Percentiles rank a stretch among this genome's conserved stretches.
These are phyloP conservation scores for Thymelicus sylvestris DNA, from an alignment of 2,888 invertebrate species.

Conservation along the genomic window DNA sequence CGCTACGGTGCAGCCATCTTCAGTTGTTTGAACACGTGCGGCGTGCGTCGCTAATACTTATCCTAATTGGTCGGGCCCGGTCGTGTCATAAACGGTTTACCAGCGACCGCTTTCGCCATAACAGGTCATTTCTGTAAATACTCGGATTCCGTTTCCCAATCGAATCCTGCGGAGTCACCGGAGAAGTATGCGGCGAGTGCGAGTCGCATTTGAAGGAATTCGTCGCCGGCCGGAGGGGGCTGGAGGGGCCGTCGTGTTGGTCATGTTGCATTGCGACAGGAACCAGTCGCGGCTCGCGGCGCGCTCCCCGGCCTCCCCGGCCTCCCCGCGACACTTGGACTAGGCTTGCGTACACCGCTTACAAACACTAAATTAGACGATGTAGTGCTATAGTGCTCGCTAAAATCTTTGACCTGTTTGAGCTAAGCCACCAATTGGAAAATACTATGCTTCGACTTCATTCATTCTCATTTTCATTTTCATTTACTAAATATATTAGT, in stretches of 20 bases:
- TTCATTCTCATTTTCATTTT: no score
- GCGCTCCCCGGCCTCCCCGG: neutral
- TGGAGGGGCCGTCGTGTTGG: conserved; percentile 19
- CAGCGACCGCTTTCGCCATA: conserved; percentile 21
- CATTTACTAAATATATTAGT: no score
- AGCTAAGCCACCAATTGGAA: no score
- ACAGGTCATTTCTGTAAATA: conserved; percentile 8
- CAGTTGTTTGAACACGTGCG: conserved; percentile 6
- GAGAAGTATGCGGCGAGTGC: conserved; percentile 39
- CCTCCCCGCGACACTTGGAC: neutral
- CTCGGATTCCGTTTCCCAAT: conserved; percentile 23
- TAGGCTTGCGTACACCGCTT: conserved; percentile 8
- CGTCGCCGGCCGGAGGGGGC: conserved; percentile 11
- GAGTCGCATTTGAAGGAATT: conserved; percentile 42
- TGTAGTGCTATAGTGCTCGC: no score
- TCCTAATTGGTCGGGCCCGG: neutral
- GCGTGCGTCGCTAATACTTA: conserved; percentile 6
- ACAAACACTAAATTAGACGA: neutral
- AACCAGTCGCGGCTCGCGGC: conserved; percentile 28
- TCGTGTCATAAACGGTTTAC: neutral
- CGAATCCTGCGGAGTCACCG: conserved; percentile 28
- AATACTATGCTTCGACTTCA: no score
- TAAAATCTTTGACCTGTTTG: no score
- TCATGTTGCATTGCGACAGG: conserved; percentile 26
- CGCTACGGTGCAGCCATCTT: neutral